Percentiles rank a stretch among this genome's conserved stretches.
Evolutionary conservation across 2,888 invertebrate genomes (phyloP).

Genomic region (Eumacrocentrus americanus): DNA sequence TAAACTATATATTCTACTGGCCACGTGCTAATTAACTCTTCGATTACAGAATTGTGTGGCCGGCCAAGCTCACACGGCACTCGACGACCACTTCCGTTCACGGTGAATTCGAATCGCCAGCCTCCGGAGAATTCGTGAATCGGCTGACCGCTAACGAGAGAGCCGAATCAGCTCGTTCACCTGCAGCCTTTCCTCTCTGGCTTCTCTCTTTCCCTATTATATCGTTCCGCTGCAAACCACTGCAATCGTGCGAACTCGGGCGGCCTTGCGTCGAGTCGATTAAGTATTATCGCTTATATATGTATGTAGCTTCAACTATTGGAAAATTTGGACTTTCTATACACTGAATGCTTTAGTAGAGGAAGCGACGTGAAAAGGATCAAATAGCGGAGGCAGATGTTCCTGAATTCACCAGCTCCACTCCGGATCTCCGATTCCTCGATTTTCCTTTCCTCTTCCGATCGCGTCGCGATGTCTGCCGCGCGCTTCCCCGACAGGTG

Average conservation of each 20-base stretch:
- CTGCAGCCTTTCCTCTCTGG: background rate
- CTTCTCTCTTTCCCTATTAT: background rate
- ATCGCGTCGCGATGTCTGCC: conserved; percentile 11
- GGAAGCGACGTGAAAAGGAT: conserved; percentile 16
- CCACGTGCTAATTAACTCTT: conserved; percentile 44
- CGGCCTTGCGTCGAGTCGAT: conserved; percentile 2
- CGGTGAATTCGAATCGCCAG: conserved; percentile 23
- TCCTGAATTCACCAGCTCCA: conserved; percentile 18
- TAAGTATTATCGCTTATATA: background rate
- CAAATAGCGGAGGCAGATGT: conserved; percentile 23
- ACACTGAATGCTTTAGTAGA: background rate
- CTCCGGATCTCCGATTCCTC: conserved; percentile 17
- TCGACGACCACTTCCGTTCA: conserved; percentile 30
- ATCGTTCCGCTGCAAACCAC: background rate
- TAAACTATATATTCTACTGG: conserved; percentile 41
- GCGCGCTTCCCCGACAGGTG: conserved; percentile 24
- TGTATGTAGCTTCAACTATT: conserved; percentile 6
- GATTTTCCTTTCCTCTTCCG: conserved; percentile 10
- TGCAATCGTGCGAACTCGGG: conserved; percentile 16
- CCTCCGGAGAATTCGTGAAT: conserved; percentile 33
- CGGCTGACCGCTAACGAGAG: conserved; percentile 27
- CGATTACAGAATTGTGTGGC: conserved; percentile 37
- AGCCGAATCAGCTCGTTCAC: conserved; percentile 26
- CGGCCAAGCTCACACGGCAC: conserved; percentile 1
- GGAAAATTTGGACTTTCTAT: conserved; percentile 14